Percentiles rank a stretch among this genome's conserved stretches.
Evolutionary conservation across 2,888 invertebrate species (phyloP).

Genomic region (Calameuta pallipes): DNA sequence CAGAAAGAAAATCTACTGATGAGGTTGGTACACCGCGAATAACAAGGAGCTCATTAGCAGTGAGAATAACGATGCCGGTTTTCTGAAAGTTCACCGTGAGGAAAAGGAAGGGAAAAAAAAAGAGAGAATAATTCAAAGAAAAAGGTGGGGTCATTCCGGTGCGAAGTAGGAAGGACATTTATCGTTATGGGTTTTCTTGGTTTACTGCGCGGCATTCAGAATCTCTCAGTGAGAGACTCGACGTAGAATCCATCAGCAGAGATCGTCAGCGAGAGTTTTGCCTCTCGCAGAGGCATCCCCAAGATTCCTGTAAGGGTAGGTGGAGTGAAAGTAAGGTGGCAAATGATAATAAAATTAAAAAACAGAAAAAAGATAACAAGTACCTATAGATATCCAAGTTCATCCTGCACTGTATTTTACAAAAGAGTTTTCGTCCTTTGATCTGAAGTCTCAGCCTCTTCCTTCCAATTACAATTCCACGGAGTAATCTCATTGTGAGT

Average conservation of each 20-base stretch:
- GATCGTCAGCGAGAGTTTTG: neutral
- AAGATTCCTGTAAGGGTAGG: neutral
- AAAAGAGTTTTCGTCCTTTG: neutral
- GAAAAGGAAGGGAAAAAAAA: neutral
- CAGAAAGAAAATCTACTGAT: neutral
- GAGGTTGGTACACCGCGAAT: neutral
- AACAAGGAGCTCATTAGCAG: slow-evolving; percentile 1
- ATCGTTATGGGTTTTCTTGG: neutral
- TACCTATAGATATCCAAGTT: neutral
- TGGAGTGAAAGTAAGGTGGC: neutral
- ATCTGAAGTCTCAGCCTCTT: neutral
- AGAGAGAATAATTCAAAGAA: neutral
- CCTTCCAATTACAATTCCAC: neutral
- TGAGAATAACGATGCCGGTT: slow-evolving; percentile 2
- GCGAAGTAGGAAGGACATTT: neutral
- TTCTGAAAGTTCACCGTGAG: neutral
- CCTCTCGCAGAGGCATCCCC: neutral
- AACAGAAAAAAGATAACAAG: neutral
- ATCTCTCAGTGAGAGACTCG: neutral
- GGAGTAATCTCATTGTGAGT: neutral
- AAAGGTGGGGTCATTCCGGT: neutral
- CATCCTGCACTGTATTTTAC: neutral
- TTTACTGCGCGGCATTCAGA: neutral
- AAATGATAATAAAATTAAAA: neutral
- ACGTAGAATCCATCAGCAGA: neutral